Conservation (phyloP, 2,113 vertebrate species). For the Leptobrachium ailaonicum region DNA sequence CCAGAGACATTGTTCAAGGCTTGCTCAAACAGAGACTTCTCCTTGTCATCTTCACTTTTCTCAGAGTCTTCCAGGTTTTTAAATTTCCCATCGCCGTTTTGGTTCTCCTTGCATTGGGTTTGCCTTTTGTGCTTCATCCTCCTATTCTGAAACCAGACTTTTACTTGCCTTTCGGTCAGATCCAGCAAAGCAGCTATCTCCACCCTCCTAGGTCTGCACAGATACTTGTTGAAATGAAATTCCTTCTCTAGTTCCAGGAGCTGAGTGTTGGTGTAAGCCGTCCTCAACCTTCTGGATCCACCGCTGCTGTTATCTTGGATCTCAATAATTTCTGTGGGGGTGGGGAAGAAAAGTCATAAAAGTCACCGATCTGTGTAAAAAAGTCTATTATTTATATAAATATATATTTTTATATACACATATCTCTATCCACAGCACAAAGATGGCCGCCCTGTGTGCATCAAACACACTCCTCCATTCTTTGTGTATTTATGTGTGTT, state of each 20-base stretch:
- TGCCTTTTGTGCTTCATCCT: conserved; percentile 98
- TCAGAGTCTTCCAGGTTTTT: conserved; percentile 77
- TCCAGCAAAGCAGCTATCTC: conserved; percentile 94
- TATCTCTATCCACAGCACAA: conserved; percentile 71
- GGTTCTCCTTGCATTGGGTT: conserved; percentile 94
- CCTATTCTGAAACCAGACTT: conserved; percentile 98
- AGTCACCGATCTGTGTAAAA: conserved; percentile 55
- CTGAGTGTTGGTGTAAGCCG: conserved; percentile 97
- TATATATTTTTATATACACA: conserved; percentile 45
- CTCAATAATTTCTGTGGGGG: conserved; percentile 81
- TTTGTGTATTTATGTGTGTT: conserved; percentile 59
- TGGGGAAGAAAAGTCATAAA: conserved; percentile 57
- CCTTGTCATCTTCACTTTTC: conserved; percentile 75
- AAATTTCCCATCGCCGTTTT: conserved; percentile 83
- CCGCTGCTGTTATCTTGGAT: conserved; percentile 72
- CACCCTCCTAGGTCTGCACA: conserved; percentile 92
- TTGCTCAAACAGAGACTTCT: conserved; percentile 82
- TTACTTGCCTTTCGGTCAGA: conserved; percentile 95
- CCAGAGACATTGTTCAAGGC: conserved; percentile 73
- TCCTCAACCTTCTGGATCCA: conserved; percentile 88
- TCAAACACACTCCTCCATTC: conserved; percentile 63
- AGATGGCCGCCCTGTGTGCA: conserved; percentile 79
- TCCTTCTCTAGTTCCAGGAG: conserved; percentile 97
- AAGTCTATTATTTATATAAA: conserved; percentile 43
- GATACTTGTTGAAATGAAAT: conserved; percentile 98